These are phyloP conservation scores for Echeneis naucrates DNA, from an alignment of 2,797 vertebrate genomes.

Conservation along the genomic window DNA sequence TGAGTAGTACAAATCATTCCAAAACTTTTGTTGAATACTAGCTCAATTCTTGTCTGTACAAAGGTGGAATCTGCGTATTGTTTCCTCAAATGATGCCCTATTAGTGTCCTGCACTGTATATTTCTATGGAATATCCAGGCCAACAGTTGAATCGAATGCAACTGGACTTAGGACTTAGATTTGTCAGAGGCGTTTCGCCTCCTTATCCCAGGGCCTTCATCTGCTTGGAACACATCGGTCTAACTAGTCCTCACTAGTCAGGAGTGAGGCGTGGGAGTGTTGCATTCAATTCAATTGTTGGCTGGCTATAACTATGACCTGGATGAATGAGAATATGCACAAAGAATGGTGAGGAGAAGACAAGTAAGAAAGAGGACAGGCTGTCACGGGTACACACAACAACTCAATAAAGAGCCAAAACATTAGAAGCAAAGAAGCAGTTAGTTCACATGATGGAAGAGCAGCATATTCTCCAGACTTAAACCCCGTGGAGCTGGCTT, in stretches of 20 bases:
- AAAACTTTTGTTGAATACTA: neutral
- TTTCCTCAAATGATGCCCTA: too few relatives aligned
- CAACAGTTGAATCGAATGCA: too few relatives aligned
- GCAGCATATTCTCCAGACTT: neutral
- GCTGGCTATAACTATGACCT: too few relatives aligned
- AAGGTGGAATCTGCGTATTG: neutral
- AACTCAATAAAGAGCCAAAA: neutral
- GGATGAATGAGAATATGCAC: too few relatives aligned
- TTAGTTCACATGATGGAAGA: neutral
- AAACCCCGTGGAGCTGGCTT: neutral
- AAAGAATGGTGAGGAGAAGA: neutral
- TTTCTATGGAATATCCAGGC: neutral
- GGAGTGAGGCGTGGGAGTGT: too few relatives aligned
- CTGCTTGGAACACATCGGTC: too few relatives aligned
- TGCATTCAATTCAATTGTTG: too few relatives aligned
- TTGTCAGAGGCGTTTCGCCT: too few relatives aligned
- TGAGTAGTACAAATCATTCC: too few relatives aligned
- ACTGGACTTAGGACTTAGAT: too few relatives aligned
- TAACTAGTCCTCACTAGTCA: too few relatives aligned
- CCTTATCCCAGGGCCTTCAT: too few relatives aligned
- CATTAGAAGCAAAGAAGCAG: neutral
- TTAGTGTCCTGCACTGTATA: neutral
- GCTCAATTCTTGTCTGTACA: neutral
- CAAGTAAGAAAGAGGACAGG: neutral
- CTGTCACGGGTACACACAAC: neutral